Conservation (phyloP, 2,113 vertebrate species). For the Brevimyrus niger region DNA sequence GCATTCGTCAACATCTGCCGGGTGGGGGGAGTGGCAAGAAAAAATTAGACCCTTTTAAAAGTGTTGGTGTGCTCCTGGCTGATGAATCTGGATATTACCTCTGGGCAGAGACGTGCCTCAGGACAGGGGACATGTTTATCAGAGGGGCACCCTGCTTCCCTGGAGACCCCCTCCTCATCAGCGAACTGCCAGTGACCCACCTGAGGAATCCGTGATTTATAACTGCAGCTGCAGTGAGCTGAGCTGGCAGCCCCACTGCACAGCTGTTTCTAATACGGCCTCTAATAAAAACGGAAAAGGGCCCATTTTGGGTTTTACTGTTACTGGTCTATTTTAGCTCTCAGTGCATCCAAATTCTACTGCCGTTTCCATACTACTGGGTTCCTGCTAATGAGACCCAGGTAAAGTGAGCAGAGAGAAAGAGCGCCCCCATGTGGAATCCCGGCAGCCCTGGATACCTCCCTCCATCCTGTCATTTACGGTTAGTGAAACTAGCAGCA, state of each 20-base stretch:
- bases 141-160: neutral
- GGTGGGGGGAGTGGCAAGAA: too few species aligned
- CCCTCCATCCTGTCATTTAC: neutral
- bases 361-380: neutral
- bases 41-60: neutral
- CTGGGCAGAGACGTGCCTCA: neutral
- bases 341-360: neutral
- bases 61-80: neutral
- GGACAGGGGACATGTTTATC: neutral
- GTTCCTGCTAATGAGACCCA: neutral
- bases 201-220: neutral
- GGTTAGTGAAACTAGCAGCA: neutral
- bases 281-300: neutral
- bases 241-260: neutral
- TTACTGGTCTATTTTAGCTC: neutral
- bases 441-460: neutral
- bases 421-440: neutral
- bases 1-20: conserved; percentile 73
- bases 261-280: conserved; percentile 10
- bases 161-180: neutral
- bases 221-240: neutral
- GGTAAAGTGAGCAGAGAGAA: neutral
- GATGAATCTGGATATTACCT: neutral
- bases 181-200: neutral
- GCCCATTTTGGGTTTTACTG: neutral